phyloP scores from a whole-genome alignment of 2,113 vertebrate genomes.

The Vulpes ferrilata region DNA sequence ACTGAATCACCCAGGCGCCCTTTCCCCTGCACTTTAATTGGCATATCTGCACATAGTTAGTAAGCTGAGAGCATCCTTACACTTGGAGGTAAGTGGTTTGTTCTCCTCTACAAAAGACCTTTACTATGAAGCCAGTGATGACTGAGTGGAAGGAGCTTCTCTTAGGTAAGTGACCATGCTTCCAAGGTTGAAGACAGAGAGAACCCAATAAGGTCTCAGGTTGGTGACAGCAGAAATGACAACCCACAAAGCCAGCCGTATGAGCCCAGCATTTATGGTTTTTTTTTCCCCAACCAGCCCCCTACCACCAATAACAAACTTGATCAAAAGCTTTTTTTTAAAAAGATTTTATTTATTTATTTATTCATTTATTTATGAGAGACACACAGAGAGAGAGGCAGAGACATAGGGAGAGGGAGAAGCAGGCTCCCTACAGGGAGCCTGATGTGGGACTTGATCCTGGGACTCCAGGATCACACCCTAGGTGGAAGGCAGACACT shows the following conservation, averaged over 20 bases:
- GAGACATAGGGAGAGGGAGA: too few species aligned
- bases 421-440: too few species aligned
- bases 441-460: too few species aligned
- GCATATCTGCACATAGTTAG: not conserved
- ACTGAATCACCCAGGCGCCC: too few species aligned
- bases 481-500: too few species aligned
- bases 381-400: too few species aligned
- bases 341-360: too few species aligned
- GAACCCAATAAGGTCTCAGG: not conserved
- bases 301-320: not conserved
- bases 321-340: not conserved
- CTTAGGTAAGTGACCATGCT: not conserved
- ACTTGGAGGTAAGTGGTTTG: not conserved
- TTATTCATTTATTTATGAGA: too few species aligned
- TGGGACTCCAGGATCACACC: too few species aligned
- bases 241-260: not conserved
- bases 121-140: not conserved
- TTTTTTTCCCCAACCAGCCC: not conserved
- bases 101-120: not conserved
- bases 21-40: not conserved
- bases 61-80: not conserved
- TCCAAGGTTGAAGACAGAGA: not conserved
- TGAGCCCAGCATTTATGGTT: too few species aligned
- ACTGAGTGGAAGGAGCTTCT: not conserved
- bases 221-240: not conserved